phyloP scores from a whole-genome alignment of 2,113 vertebrate species.

The Chascanopsetta lugubris region DNA sequence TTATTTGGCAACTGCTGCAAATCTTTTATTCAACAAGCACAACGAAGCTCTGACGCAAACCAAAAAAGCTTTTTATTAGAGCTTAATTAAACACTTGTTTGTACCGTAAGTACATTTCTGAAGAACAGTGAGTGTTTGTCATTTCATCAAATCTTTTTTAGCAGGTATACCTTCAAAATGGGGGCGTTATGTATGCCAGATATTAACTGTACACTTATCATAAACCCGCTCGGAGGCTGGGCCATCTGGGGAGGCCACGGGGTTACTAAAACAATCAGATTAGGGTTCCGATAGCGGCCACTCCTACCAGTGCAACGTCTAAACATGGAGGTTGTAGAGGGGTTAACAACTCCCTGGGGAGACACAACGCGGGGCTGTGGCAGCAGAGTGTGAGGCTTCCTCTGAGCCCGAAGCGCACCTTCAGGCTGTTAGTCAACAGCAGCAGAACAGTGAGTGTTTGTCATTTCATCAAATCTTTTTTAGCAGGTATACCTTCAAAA shows the following conservation, averaged over 20 bases:
- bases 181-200: conserved; percentile 58
- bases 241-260: conserved; percentile 54
- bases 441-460: conserved; percentile 39
- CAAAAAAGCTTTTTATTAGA: conserved; percentile 2
- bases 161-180: conserved; percentile 14
- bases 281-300: conserved; percentile 33
- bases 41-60: background rate
- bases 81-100: conserved; percentile 37
- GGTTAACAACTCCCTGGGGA: conserved; percentile 58
- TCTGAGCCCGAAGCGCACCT: conserved; percentile 58
- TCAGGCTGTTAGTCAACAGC: conserved; percentile 59
- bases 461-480: conserved; percentile 34
- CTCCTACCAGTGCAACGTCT: conserved; percentile 8
- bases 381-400: conserved; percentile 22
- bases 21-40: background rate
- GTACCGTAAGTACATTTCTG: conserved; percentile 27
- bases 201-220: conserved; percentile 67
- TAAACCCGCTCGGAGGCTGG: conserved; percentile 43
- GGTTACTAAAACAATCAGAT: conserved; percentile 67
- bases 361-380: conserved; percentile 16
- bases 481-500: conserved; percentile 18
- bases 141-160: conserved; percentile 31
- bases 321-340: conserved; percentile 41
- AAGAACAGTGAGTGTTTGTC: conserved; percentile 39
- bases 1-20: conserved; percentile 29